These are phyloP conservation scores for Ophiodon elongatus DNA, from an alignment of 2,113 vertebrate species.

Conservation along the genomic window DNA sequence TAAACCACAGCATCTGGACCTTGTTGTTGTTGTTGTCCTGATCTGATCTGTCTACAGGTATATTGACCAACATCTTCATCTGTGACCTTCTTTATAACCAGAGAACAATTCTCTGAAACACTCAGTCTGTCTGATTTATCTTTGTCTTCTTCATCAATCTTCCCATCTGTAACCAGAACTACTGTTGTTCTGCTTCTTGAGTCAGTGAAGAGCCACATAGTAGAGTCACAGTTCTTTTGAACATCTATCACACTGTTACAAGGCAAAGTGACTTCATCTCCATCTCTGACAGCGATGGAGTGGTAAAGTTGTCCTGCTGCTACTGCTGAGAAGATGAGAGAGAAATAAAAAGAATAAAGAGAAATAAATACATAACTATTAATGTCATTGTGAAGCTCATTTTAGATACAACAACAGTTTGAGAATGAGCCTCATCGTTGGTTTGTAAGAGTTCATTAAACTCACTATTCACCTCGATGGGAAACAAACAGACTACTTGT, in stretches of 20 bases:
- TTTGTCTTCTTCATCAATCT: fast-evolving
- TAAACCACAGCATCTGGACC: neutral
- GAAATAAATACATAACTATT: neutral
- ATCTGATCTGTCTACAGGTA: neutral
- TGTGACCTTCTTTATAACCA: conserved; percentile 44
- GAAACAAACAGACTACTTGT: neutral
- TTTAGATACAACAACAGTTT: neutral
- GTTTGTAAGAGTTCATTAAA: neutral
- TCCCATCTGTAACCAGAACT: fast-evolving
- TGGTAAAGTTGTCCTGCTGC: neutral
- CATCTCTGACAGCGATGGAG: neutral
- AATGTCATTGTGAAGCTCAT: neutral
- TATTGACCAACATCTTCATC: neutral
- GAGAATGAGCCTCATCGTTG: neutral
- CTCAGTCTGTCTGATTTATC: conserved; percentile 37
- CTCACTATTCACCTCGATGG: neutral
- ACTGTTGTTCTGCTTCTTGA: neutral
- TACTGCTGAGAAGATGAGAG: neutral
- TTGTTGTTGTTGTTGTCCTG: too few species aligned
- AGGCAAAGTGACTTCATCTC: neutral
- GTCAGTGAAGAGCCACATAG: fast-evolving
- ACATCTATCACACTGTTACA: neutral
- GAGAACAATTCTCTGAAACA: conserved; percentile 36
- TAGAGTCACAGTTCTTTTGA: neutral
- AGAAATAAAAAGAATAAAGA: neutral